A percentile compares a stretch with the other conserved stretches of the same genome.
phyloP scores from a whole-genome alignment of 2,113 vertebrate species.

The Scomber colias region DNA sequence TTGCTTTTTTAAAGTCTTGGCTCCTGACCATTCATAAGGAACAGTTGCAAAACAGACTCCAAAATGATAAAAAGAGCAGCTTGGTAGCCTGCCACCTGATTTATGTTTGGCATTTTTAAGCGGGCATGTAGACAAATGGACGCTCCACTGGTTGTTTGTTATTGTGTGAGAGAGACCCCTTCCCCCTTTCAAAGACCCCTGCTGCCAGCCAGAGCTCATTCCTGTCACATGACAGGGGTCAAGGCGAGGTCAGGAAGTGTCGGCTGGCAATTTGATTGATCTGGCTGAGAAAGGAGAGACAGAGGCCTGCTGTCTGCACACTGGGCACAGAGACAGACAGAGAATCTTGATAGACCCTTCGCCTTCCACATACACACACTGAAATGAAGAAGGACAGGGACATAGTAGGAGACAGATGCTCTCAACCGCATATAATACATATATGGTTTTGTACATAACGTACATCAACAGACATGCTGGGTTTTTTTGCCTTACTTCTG shows the following conservation, averaged over 20 bases:
- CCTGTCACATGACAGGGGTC: slow-evolving; percentile 78
- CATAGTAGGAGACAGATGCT: slow-evolving; percentile 8
- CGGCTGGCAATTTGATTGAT: slow-evolving; percentile 81
- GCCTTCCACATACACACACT: not conserved
- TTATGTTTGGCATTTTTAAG: slow-evolving; percentile 76
- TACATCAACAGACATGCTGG: not conserved
- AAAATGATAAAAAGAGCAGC: slow-evolving; percentile 69
- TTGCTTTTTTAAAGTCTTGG: slow-evolving; percentile 32
- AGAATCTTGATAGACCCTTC: slow-evolving; percentile 7
- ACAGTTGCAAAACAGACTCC: slow-evolving; percentile 60
- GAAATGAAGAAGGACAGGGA: not conserved
- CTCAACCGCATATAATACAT: slow-evolving; percentile 1
- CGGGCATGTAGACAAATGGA: slow-evolving; percentile 71
- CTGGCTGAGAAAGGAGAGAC: slow-evolving; percentile 79
- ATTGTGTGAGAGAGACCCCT: slow-evolving; percentile 59
- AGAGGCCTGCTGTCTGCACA: slow-evolving; percentile 67
- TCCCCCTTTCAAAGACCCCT: slow-evolving; percentile 49
- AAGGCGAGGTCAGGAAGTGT: slow-evolving; percentile 73
- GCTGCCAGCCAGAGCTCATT: slow-evolving; percentile 59
- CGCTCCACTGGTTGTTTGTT: slow-evolving; percentile 68
- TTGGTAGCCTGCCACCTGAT: slow-evolving; percentile 77
- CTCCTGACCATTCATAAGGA: slow-evolving; percentile 40
- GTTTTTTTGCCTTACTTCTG: not conserved
- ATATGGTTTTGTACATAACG: not conserved
- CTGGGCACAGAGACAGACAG: slow-evolving; percentile 57